Percentiles rank a stretch among this genome's conserved stretches.
phyloP scores from a whole-genome alignment of 2,797 vertebrate species.

The Limosa lapponica region DNA sequence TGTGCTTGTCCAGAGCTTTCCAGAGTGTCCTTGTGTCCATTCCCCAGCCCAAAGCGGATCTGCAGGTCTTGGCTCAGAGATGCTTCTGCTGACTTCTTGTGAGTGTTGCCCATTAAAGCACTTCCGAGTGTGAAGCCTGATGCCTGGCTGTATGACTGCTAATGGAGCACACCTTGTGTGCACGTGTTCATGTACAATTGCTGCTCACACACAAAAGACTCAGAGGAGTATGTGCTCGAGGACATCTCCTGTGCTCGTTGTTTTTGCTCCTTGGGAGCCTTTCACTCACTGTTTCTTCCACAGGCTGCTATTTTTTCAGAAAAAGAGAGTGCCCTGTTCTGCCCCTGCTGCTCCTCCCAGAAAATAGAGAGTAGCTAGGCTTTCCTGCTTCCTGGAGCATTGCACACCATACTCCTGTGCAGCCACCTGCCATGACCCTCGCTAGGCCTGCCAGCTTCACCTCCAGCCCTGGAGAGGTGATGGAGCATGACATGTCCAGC shows the following conservation, averaged over 20 bases:
- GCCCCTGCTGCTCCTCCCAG: background rate
- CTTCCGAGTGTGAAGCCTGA: background rate
- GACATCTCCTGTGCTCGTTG: background rate
- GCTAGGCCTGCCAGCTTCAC: background rate
- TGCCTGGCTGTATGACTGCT: background rate
- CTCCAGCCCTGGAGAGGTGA: background rate
- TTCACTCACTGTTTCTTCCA: background rate
- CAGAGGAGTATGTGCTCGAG: background rate
- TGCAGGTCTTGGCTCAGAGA: background rate
- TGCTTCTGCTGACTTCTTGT: background rate
- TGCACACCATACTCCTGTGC: background rate
- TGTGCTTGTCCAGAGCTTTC: background rate
- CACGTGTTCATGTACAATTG: background rate
- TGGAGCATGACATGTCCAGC: background rate
- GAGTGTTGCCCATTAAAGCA: background rate
- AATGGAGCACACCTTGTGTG: background rate
- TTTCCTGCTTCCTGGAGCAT: background rate
- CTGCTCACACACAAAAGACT: background rate
- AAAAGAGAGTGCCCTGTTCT: background rate
- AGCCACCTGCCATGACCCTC: background rate
- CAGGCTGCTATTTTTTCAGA: background rate
- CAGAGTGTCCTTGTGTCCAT: background rate
- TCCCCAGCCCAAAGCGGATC: background rate
- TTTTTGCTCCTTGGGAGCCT: background rate
- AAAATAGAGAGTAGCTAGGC: background rate